These are phyloP conservation scores for Nemoura dubitans DNA, from an alignment of 2,888 invertebrate genomes.

Conservation along the genomic window DNA sequence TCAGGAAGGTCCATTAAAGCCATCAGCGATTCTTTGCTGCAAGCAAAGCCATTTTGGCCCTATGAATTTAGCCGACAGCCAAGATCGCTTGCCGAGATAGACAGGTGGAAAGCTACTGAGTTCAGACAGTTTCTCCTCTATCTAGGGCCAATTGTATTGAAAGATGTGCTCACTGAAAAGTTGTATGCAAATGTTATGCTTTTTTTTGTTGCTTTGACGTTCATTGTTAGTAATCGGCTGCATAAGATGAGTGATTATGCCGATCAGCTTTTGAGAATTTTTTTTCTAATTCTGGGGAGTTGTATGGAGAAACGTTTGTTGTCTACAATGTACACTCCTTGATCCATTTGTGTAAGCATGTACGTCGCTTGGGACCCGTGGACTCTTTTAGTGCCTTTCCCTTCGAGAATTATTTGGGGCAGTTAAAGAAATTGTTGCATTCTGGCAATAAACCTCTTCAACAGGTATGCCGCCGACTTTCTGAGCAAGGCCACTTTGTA, in stretches of 20 bases:
- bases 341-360: background rate
- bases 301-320: background rate
- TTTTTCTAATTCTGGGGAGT: background rate
- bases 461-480: slow-evolving; percentile 1
- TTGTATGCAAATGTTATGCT: background rate
- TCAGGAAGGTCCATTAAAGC: background rate
- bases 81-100: background rate
- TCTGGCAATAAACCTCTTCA: background rate
- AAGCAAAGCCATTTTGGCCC: slow-evolving; percentile 9
- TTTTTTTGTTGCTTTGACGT: background rate
- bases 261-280: background rate
- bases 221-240: no score
- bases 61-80: background rate
- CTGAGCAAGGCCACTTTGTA: background rate
- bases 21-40: background rate
- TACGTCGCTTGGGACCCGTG: background rate
- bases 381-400: slow-evolving; percentile 19
- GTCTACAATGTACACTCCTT: slow-evolving; percentile 15
- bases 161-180: background rate
- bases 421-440: background rate
- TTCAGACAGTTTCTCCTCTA: background rate
- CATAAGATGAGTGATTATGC: background rate
- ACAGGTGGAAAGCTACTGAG: background rate
- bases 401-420: background rate
- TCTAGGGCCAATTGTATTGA: background rate